Base-by-base conservation (phyloP, 2,888 invertebrate species). In the Leptopilina myrica region DNA sequence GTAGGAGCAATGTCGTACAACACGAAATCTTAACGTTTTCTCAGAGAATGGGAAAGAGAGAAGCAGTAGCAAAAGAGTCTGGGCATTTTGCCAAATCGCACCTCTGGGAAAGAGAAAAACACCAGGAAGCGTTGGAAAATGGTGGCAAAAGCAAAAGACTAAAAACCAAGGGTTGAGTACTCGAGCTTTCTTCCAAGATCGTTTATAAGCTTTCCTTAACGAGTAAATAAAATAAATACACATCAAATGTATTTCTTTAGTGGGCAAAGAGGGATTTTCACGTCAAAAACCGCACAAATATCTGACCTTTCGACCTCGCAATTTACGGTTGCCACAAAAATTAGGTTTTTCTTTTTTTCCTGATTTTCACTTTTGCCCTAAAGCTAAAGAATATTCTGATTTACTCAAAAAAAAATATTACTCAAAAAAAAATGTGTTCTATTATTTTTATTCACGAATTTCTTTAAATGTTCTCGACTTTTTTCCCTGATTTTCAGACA, bases 11-110 rank as follows among this genome's bases (percentile, higher is more conserved):
- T 46, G 66, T 69, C 73, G 69, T 73, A 15, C 43, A 69, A 73
- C 56, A 40, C 46, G 75, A 64, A 73, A 78, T 64, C 64, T 75
- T 75, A 73, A 73, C 73, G 75, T 73, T 69, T 67, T 78, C 49
- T 78, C 20, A 64, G 73, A 64, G 73, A 64, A 64, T 59, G 73
- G 53, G 26, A 20, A 62, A 11, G 49, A 49, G 49, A 49, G 49
- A 49, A 49, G 49, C 49, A 40, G 75, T 33, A 43, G 76, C 43
- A 53, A 76, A 69, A 73, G 33, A 73, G 56, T 73, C 56, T 73
- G 73, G 79, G 79, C 79, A 79, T 53, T 65, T 65, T 76, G 79
- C 79, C 79, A 79, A 79, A 80, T 78, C 56, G 75, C 65, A 65
- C 73, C 73, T 76, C 62, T 53, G 80, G 76, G 76, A 65, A 15